Evolutionary conservation across 2,797 vertebrate species (phyloP).

Genomic region (Simalia tracyae): DNA sequence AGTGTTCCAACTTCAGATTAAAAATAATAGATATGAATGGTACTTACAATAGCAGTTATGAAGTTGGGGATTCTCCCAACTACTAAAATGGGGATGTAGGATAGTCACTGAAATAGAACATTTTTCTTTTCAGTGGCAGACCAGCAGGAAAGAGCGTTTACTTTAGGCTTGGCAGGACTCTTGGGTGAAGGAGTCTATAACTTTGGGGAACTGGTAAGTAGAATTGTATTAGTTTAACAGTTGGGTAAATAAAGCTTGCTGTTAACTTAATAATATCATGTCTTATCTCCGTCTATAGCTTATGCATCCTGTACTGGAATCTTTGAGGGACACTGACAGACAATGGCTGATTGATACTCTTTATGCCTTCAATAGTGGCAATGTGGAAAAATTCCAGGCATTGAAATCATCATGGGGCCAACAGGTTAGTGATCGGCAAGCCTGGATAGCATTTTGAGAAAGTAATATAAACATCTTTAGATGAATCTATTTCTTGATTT

Average conservation of each 20-base stretch:
- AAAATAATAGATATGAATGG: background rate
- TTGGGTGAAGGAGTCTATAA: conserved; percentile 97
- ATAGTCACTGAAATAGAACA: background rate
- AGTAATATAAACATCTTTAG: background rate
- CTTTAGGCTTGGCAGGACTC: conserved; percentile 90
- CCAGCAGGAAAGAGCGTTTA: conserved; percentile 96
- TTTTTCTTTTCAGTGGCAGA: conserved; percentile 82
- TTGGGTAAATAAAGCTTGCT: accelerated
- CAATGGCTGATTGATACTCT: conserved; percentile 98
- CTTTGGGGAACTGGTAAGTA: conserved; percentile 93
- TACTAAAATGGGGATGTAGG: background rate
- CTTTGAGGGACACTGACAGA: conserved; percentile 89
- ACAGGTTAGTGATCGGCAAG: conserved; percentile 76
- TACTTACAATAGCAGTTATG: background rate
- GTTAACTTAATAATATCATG: accelerated
- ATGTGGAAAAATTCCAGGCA: conserved; percentile 92
- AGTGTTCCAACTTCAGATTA: background rate
- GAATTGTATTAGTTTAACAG: accelerated
- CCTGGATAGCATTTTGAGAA: background rate
- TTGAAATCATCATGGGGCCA: conserved; percentile 93
- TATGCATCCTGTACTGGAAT: conserved; percentile 96
- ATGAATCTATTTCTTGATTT: background rate
- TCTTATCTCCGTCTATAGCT: conserved; percentile 74
- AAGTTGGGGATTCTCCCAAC: background rate
- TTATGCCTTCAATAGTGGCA: conserved; percentile 94